Evolutionary conservation across 2,888 invertebrate genomes (phyloP), one percentile per base, ranked within the genome.

Genomic region (Philhelius pedissequus): DNA sequence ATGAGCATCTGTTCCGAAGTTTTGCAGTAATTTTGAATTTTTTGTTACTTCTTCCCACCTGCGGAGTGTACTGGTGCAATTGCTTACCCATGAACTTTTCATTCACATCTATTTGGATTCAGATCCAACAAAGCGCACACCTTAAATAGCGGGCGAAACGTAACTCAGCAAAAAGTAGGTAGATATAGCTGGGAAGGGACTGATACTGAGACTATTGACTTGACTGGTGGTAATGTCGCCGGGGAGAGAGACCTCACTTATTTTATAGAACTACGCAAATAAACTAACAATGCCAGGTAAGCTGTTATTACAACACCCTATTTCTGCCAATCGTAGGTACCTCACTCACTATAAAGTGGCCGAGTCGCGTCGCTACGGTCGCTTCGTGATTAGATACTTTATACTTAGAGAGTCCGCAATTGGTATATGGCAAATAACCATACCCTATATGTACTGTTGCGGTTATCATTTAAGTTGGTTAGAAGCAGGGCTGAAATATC

Each of bases 401-500:
- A 52, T 48, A 35, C 38, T 25, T 60, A 43, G 32, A 22, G 50
- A 48, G n/a, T 40, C 27, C 62, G 38, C 78, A 64, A 60, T 76
- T 66, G 71, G 35, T 35, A 56, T 50, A 56, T 50, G 66, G 32
- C 56, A 56, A 45, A 64, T 60, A 82, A 71, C 68, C 11, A 70
- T 70, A 70, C 76, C 64, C 77, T 73, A 68, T 68, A 73, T 66
- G 45, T 64, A 48, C 15, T 64, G 64, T 68, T 25, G 60, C 40
- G 62, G 60, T 71, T 79, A 66, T 80, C 54, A 80, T 84, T 75
- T 76, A 80, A 80, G 35, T 64, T 84, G 68, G 71, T 68, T 68
- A 54, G 35, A 40, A 80, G 66, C 62, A 80, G 80, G 80, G 84
- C 80, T 80, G 70, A 80, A 83, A 78, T 70, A 84, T 80, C 84